These are phyloP conservation scores for Xestia sexstrigata DNA, from an alignment of 2,888 invertebrate species.

Conservation along the genomic window DNA sequence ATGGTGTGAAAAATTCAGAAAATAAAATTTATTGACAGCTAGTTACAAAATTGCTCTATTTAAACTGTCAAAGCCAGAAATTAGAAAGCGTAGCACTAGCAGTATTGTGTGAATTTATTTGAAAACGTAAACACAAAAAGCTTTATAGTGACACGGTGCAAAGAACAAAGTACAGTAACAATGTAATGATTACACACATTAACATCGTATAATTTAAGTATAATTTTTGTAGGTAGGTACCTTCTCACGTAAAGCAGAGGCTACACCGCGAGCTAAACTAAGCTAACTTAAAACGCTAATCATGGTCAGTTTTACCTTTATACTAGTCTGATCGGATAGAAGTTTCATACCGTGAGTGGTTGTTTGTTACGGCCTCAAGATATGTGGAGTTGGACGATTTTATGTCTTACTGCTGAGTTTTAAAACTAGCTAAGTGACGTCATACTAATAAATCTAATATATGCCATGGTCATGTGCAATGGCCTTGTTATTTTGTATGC, in stretches of 20 bases:
- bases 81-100: slow-evolving; percentile 36
- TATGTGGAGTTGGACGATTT: background rate
- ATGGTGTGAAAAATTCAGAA: background rate
- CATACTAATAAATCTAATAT: too few species aligned
- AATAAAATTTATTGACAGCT: background rate
- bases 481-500: too few species aligned
- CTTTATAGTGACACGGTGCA: slow-evolving; percentile 7
- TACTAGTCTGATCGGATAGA: too few species aligned
- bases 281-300: background rate
- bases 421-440: too few species aligned
- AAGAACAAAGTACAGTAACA: slow-evolving; percentile 23
- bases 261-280: background rate
- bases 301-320: background rate
- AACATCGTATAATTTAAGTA: background rate
- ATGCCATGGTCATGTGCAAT: too few species aligned
- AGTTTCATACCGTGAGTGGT: too few species aligned
- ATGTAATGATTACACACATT: slow-evolving; percentile 8
- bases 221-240: background rate
- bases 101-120: background rate
- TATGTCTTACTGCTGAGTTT: too few species aligned
- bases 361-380: background rate
- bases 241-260: background rate
- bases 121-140: slow-evolving; percentile 39
- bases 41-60: slow-evolving; percentile 1
- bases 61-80: slow-evolving; percentile 9